A percentile compares a stretch with the other conserved stretches of the same genome.
Evolutionary conservation across 2,888 invertebrate species (phyloP).

Genomic region (Pterostichus madidus): DNA sequence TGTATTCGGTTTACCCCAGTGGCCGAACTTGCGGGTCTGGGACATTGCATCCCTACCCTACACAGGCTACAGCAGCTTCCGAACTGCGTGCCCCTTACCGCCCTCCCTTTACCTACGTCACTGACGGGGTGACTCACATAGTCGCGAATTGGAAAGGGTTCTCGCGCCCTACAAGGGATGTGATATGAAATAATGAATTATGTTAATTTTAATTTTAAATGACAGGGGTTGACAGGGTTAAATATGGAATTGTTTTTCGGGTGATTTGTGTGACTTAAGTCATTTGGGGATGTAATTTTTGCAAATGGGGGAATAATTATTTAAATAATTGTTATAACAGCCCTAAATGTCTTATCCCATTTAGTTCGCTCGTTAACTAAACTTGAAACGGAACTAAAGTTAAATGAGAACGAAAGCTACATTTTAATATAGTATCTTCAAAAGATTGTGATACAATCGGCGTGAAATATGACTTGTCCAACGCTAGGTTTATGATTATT

Average conservation of each 20-base stretch:
- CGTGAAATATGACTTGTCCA: too few species aligned
- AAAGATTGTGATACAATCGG: too few species aligned
- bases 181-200: constrained; percentile 64
- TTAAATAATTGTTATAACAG: too few species aligned
- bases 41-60: constrained; percentile 2
- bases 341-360: too few species aligned
- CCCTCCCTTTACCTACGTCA: background rate
- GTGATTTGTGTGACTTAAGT: background rate
- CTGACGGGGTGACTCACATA: background rate
- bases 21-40: constrained; percentile 69
- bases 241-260: constrained; percentile 6
- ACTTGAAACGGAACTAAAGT: too few species aligned
- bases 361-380: too few species aligned
- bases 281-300: constrained; percentile 1
- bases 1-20: constrained; percentile 67
- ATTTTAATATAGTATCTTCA: too few species aligned
- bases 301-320: too few species aligned
- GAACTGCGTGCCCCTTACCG: background rate
- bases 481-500: too few species aligned
- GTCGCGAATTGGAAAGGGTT: constrained; percentile 41
- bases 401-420: too few species aligned
- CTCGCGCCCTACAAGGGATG: constrained; percentile 8
- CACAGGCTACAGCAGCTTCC: background rate
- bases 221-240: constrained; percentile 44
- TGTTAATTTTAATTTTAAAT: constrained; percentile 48